A percentile compares a stretch with the other conserved stretches of the same genome.
These are phyloP conservation scores for Asteroscopus sphinx DNA, from an alignment of 2,888 invertebrate genomes.

Conservation along the genomic window DNA sequence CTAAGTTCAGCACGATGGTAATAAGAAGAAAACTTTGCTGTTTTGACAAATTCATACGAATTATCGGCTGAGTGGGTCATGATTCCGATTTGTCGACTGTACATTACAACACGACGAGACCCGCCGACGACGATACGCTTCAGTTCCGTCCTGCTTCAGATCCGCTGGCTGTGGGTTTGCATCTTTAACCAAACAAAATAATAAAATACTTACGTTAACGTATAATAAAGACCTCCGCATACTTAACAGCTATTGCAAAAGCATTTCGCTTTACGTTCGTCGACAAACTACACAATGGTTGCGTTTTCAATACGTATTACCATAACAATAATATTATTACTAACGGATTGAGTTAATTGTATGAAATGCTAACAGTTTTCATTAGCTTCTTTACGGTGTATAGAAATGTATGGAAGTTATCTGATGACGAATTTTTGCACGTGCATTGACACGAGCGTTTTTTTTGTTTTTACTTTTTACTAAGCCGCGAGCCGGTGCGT, in stretches of 20 bases:
- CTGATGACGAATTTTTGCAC: slow-evolving; percentile 21
- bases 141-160: no score
- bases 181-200: no score
- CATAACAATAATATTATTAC: slow-evolving; percentile 44
- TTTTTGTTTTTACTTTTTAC: not conserved
- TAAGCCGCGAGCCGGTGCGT: no score
- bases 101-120: no score
- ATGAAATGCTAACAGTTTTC: slow-evolving; percentile 20
- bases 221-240: not conserved
- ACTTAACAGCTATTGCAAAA: not conserved
- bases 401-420: not conserved
- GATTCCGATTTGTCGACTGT: no score
- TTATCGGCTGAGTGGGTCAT: no score
- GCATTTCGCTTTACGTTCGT: slow-evolving; percentile 1
- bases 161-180: no score
- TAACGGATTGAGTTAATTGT: slow-evolving; percentile 19
- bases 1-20: no score
- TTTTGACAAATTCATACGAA: no score
- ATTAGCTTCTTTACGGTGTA: slow-evolving; percentile 2
- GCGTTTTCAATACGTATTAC: slow-evolving; percentile 3
- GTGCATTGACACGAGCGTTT: slow-evolving; percentile 7
- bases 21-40: no score
- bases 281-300: slow-evolving; percentile 24
- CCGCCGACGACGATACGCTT: no score
- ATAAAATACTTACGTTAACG: no score